Conservation (phyloP, 2,113 vertebrate genomes). For the Pterocles gutturalis region DNA sequence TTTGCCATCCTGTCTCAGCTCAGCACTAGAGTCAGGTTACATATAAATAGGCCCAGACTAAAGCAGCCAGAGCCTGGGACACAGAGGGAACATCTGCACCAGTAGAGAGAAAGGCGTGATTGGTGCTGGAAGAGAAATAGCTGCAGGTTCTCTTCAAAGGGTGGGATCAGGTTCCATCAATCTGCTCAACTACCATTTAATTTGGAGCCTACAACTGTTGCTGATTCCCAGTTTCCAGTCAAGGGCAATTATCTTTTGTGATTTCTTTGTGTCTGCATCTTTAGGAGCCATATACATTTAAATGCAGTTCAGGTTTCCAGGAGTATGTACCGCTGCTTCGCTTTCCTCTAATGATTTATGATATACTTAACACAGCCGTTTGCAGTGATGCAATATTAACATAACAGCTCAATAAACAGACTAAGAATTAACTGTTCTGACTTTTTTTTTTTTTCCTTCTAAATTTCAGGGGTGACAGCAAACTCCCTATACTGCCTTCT, state of each 20-base stretch:
- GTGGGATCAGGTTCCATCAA: background rate
- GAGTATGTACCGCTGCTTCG: background rate
- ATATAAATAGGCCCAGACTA: background rate
- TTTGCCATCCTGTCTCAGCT: background rate
- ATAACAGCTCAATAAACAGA: background rate
- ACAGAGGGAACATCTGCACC: accelerated
- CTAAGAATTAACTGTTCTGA: background rate
- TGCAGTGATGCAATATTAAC: background rate
- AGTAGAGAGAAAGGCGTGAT: background rate
- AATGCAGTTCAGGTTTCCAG: background rate
- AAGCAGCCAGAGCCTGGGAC: background rate
- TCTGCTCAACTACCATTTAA: background rate
- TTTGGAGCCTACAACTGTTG: background rate
- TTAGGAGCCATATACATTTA: background rate
- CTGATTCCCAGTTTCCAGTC: background rate
- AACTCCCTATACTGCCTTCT: background rate
- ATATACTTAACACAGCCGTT: background rate
- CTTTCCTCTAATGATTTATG: background rate
- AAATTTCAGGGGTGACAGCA: accelerated
- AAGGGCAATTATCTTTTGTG: background rate
- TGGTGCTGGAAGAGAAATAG: background rate
- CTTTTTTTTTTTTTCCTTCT: background rate
- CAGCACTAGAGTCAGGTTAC: background rate
- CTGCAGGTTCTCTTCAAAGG: background rate
- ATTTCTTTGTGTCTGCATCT: background rate